Conservation (phyloP, 2,113 vertebrate genomes). For the Sorex fumeus region DNA sequence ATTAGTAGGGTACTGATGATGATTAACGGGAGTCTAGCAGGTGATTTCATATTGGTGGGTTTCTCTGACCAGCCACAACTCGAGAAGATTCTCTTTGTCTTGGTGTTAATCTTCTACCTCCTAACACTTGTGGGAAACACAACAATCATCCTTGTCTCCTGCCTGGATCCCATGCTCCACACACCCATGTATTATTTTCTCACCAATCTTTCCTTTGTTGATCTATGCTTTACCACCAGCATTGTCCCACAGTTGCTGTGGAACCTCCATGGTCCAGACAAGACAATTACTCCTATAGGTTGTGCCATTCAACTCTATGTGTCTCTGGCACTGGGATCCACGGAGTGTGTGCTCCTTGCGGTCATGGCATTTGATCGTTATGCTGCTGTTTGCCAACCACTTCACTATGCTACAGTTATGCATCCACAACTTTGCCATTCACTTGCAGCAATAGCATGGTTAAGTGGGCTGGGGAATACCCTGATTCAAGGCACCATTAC, state of each 20-base stretch:
- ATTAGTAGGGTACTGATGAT: neutral
- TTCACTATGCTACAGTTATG: conserved; percentile 68
- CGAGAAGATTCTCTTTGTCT: conserved; percentile 67
- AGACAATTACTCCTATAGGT: conserved; percentile 68
- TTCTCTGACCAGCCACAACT: conserved; percentile 67
- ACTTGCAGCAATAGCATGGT: conserved; percentile 65
- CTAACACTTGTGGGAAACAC: conserved; percentile 72
- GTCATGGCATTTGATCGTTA: conserved; percentile 78
- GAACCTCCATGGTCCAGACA: conserved; percentile 49
- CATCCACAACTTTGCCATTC: conserved; percentile 55
- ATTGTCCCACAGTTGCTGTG: conserved; percentile 66
- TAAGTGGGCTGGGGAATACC: conserved; percentile 65
- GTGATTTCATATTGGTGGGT: conserved; percentile 66
- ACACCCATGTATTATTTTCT: conserved; percentile 78
- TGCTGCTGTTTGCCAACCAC: conserved; percentile 69
- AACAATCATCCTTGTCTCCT: conserved; percentile 70
- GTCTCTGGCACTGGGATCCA: conserved; percentile 63
- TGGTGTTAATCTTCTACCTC: conserved; percentile 65
- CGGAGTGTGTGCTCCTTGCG: conserved; percentile 72
- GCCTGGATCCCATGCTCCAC: conserved; percentile 62
- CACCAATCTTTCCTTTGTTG: conserved; percentile 71
- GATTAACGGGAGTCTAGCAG: conserved; percentile 38
- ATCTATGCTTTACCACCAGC: conserved; percentile 74
- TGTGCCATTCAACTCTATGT: conserved; percentile 74
- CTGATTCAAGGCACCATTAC: conserved; percentile 65